phyloP scores from a whole-genome alignment of 2,888 invertebrate species.

The Lochmaea capreae region DNA sequence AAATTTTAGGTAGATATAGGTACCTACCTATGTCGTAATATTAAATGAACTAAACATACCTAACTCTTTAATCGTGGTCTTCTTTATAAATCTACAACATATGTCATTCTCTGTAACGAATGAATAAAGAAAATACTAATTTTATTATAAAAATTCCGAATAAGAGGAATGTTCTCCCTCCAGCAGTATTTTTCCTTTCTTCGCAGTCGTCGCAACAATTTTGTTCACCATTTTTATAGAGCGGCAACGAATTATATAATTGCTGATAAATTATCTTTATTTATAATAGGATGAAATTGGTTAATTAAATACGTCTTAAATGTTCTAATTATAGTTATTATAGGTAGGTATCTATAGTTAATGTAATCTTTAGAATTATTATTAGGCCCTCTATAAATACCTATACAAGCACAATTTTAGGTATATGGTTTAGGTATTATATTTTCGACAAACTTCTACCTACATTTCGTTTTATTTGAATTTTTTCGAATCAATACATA shows the following conservation, averaged over 20 bases:
- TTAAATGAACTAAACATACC: not conserved
- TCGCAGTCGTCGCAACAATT: constrained; percentile 33
- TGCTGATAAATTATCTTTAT: not conserved
- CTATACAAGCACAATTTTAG: too few relatives aligned
- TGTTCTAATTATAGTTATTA: not conserved
- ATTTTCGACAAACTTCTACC: too few relatives aligned
- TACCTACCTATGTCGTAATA: not conserved
- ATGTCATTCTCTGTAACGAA: constrained; percentile 42
- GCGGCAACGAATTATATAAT: constrained; percentile 21
- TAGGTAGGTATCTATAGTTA: too few relatives aligned
- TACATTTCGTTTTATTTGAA: too few relatives aligned
- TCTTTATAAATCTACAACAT: constrained; percentile 21
- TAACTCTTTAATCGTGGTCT: not conserved
- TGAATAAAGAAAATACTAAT: constrained; percentile 40
- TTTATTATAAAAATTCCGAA: constrained; percentile 46
- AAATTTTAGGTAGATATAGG: too few relatives aligned
- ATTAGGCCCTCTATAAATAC: not conserved
- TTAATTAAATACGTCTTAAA: not conserved
- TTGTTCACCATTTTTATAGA: constrained; percentile 1
- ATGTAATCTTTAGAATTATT: not conserved
- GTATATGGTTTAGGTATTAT: too few relatives aligned
- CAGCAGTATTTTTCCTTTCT: constrained; percentile 41
- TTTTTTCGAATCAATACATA: too few relatives aligned
- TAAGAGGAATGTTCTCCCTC: constrained; percentile 46
- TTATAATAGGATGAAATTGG: not conserved